phyloP scores from a whole-genome alignment of 2,888 invertebrate species.

The Arrhopalites spinosus region DNA sequence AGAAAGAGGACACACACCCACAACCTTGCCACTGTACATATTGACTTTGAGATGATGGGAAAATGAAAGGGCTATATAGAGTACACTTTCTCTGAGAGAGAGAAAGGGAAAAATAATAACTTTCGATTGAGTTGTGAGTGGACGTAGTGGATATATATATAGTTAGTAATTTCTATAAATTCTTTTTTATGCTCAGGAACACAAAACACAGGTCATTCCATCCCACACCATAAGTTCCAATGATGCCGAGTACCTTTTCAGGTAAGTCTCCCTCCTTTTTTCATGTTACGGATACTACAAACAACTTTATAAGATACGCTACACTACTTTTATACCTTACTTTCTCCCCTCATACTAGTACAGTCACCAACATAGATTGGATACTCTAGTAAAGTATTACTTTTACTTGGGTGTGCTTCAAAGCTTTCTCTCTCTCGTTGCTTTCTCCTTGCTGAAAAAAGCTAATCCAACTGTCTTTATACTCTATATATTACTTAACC shows the following conservation, averaged over 20 bases:
- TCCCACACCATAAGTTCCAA: slow-evolving; percentile 51
- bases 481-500: neutral
- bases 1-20: neutral
- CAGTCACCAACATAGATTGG: neutral
- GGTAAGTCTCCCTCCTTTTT: slow-evolving; percentile 41
- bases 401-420: neutral
- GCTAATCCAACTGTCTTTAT: neutral
- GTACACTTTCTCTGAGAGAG: neutral
- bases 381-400: neutral
- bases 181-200: slow-evolving; percentile 46
- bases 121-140: too few species aligned
- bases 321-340: neutral
- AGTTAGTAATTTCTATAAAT: neutral
- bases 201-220: slow-evolving; percentile 47
- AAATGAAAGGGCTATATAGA: too few species aligned
- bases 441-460: too few species aligned
- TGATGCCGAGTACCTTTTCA: slow-evolving; percentile 53
- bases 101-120: too few species aligned
- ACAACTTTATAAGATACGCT: neutral
- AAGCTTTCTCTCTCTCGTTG: too few species aligned
- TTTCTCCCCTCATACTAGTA: neutral
- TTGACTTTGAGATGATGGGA: too few species aligned
- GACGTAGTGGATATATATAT: too few species aligned
- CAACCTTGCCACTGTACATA: neutral
- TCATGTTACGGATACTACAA: neutral